These are phyloP conservation scores for Scopus umbretta DNA, from an alignment of 2,113 vertebrate species.

Conservation along the genomic window DNA sequence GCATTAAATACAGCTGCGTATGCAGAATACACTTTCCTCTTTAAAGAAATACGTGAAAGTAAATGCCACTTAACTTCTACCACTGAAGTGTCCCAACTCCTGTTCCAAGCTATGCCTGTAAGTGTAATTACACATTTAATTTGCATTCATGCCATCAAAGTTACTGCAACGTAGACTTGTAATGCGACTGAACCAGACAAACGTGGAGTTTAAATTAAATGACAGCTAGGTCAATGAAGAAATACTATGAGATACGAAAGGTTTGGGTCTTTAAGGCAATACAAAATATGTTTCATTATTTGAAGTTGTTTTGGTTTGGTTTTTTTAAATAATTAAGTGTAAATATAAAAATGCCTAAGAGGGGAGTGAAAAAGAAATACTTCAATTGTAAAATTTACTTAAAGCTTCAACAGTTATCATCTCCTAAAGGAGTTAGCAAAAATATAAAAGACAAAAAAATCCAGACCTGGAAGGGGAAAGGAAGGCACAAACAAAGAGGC, in stretches of 20 bases:
- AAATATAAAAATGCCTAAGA: conserved; percentile 69
- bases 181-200: conserved; percentile 57
- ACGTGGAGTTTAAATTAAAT: conserved; percentile 48
- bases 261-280: conserved; percentile 75
- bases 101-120: conserved; percentile 37
- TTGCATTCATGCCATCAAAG: conserved; percentile 17
- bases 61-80: conserved; percentile 53
- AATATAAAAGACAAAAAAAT: conserved; percentile 58
- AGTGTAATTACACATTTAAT: conserved; percentile 7
- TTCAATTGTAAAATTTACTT: conserved; percentile 68
- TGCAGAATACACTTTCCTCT: conserved; percentile 25
- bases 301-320: conserved; percentile 43
- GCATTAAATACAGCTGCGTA: conserved; percentile 38
- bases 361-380: conserved; percentile 73
- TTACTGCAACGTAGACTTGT: conserved; percentile 48
- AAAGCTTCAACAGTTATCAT: conserved; percentile 68
- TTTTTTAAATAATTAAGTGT: conserved; percentile 50
- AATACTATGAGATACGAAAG: conserved; percentile 57
- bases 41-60: conserved; percentile 36
- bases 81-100: conserved; percentile 52
- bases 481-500: conserved; percentile 56
- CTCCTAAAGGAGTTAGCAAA: conserved; percentile 65
- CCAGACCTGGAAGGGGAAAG: conserved; percentile 38
- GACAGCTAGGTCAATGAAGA: conserved; percentile 44
- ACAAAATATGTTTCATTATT: conserved; percentile 66